Percentiles rank a stretch among this genome's conserved stretches.
These are phyloP conservation scores for Drosophila monieri DNA, from an alignment of 2,888 invertebrate species.

Conservation along the genomic window DNA sequence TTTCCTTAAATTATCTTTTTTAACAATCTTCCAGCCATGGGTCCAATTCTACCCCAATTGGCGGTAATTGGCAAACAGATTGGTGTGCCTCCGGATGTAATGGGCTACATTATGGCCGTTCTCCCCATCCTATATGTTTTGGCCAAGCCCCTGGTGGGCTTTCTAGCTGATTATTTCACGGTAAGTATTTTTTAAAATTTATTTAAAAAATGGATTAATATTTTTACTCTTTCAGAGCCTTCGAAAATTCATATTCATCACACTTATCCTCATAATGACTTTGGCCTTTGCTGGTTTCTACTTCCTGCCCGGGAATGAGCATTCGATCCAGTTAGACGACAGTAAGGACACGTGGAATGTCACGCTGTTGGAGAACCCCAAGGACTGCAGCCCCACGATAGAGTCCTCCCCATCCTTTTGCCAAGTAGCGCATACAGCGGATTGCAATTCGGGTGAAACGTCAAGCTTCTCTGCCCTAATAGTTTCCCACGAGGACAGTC, in stretches of 20 bases:
- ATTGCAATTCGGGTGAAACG: slow-evolving; percentile 42
- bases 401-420: slow-evolving; percentile 41
- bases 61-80: slow-evolving; percentile 91
- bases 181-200: slow-evolving; percentile 71
- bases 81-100: slow-evolving; percentile 89
- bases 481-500: slow-evolving; percentile 35
- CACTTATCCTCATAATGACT: slow-evolving; percentile 87
- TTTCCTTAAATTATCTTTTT: background rate
- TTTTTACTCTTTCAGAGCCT: slow-evolving; percentile 57
- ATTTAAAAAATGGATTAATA: background rate
- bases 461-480: slow-evolving; percentile 52
- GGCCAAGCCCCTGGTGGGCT: slow-evolving; percentile 91
- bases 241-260: slow-evolving; percentile 89
- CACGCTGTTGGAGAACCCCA: slow-evolving; percentile 37
- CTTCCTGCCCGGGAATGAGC: slow-evolving; percentile 86
- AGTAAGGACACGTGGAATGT: slow-evolving; percentile 57
- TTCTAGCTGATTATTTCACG: slow-evolving; percentile 90
- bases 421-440: slow-evolving; percentile 51
- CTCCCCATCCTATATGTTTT: slow-evolving; percentile 90
- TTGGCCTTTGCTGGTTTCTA: slow-evolving; percentile 89
- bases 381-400: slow-evolving; percentile 50
- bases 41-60: slow-evolving; percentile 91
- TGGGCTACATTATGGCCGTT: slow-evolving; percentile 91
- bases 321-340: slow-evolving; percentile 60
- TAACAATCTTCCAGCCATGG: slow-evolving; percentile 87